Conservation (phyloP, 92 coral and sea anemone genomes). For the Epizoanthus fatuus region DNA sequence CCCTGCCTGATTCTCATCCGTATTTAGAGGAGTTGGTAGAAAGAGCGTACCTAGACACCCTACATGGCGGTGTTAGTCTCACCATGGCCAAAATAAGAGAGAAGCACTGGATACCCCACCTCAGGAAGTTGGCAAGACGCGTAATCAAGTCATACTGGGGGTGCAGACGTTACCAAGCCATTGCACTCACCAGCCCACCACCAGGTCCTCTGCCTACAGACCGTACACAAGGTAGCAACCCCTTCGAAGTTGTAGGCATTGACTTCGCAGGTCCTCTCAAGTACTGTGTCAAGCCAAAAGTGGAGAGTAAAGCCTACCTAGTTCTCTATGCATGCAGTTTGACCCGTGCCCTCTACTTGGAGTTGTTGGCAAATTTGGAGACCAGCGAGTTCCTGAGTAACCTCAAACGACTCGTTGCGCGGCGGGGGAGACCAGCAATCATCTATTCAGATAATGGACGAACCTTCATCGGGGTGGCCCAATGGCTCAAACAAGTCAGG, state of each 20-base stretch:
- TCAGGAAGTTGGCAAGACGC: background rate
- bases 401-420: background rate
- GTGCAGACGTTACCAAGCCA: background rate
- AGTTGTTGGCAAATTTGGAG: background rate
- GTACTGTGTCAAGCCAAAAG: background rate
- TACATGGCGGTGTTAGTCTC: conserved; percentile 49
- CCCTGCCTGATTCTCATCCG: conserved; percentile 7
- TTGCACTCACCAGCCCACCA: conserved; percentile 6
- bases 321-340: conserved; percentile 1
- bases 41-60: conserved; percentile 23
- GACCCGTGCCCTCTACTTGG: background rate
- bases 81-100: conserved; percentile 48
- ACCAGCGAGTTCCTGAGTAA: background rate
- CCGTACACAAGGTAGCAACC: background rate
- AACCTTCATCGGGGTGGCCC: background rate
- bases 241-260: background rate
- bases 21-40: conserved; percentile 24
- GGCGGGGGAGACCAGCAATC: background rate
- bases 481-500: conserved; percentile 1
- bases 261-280: conserved; percentile 18
- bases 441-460: background rate
- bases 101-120: background rate
- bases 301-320: background rate
- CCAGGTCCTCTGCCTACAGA: conserved; percentile 2
- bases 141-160: conserved; percentile 12